Evolutionary conservation across 2,888 invertebrate genomes (phyloP).

Genomic region (Protonemura montana): DNA sequence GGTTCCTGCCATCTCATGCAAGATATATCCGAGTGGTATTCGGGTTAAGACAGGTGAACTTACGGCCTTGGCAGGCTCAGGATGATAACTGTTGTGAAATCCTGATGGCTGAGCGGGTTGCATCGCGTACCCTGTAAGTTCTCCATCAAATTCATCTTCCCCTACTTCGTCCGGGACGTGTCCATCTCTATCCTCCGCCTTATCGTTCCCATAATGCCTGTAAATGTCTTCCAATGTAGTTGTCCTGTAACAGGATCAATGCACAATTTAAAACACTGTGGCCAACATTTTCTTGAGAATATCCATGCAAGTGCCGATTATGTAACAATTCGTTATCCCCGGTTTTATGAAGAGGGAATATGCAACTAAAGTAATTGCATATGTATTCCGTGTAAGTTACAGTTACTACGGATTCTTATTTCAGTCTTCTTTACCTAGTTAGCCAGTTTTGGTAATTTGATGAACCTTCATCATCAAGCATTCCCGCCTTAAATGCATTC

Average conservation of each 20-base stretch:
- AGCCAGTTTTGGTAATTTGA: conserved; percentile 78
- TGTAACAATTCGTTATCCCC: no score
- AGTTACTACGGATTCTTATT: not conserved
- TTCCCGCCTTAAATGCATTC: conserved; percentile 60
- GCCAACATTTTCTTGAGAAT: no score
- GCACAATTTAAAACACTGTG: no score
- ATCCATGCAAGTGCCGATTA: no score
- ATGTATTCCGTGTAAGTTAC: not conserved
- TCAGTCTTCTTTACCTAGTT: conserved; percentile 64
- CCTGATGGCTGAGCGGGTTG: conserved; percentile 48
- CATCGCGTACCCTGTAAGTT: conserved; percentile 65
- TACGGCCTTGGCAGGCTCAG: conserved; percentile 30
- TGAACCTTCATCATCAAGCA: conserved; percentile 75
- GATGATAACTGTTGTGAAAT: conserved; percentile 30
- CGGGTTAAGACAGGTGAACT: not conserved
- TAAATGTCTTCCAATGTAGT: conserved; percentile 76
- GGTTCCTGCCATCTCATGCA: no score
- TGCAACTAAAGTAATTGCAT: no score
- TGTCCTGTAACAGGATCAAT: conserved; percentile 62
- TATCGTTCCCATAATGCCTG: conserved; percentile 64
- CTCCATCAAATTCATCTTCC: conserved; percentile 65
- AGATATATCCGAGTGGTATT: no score
- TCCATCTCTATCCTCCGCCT: conserved; percentile 53
- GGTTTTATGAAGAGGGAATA: no score
- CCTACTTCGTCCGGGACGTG: conserved; percentile 58